Conservation (phyloP, 2,113 vertebrate genomes). For the Brachirus orientalis region DNA sequence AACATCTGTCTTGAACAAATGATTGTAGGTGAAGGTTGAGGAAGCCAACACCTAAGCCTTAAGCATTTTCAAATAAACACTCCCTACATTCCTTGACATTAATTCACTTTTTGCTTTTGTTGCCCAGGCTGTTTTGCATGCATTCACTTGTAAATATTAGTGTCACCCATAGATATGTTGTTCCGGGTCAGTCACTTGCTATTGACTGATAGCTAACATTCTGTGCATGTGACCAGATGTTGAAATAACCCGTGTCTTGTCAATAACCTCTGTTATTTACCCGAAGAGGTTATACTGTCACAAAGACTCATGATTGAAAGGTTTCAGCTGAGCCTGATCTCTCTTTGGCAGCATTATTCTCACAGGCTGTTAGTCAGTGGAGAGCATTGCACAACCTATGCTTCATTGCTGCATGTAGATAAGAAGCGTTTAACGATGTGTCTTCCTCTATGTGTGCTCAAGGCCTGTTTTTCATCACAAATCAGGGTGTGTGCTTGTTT, state of each 20-base stretch:
- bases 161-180: not conserved
- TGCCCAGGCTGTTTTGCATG: not conserved
- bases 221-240: not conserved
- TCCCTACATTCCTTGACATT: conserved; percentile 28
- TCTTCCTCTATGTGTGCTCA: conserved; percentile 41
- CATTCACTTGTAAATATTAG: not conserved
- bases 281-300: not conserved
- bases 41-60: conserved; percentile 22
- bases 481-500: conserved; percentile 46
- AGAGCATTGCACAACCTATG: too few relatives aligned
- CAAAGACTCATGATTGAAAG: not conserved
- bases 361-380: too few relatives aligned
- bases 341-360: not conserved
- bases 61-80: conserved; percentile 31
- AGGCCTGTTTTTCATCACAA: not conserved
- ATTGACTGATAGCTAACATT: not conserved
- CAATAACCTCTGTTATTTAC: not conserved
- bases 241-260: not conserved
- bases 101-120: not conserved
- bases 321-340: conserved; percentile 1
- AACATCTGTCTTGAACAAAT: not conserved
- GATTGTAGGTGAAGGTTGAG: conserved; percentile 8
- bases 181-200: not conserved
- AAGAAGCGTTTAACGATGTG: conserved; percentile 8
- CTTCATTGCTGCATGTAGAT: conserved; percentile 15